Percentiles rank a stretch among this genome's conserved stretches.
phyloP scores from a whole-genome alignment of 1,140 invertebrate species.

The Ganaspis sp. region DNA sequence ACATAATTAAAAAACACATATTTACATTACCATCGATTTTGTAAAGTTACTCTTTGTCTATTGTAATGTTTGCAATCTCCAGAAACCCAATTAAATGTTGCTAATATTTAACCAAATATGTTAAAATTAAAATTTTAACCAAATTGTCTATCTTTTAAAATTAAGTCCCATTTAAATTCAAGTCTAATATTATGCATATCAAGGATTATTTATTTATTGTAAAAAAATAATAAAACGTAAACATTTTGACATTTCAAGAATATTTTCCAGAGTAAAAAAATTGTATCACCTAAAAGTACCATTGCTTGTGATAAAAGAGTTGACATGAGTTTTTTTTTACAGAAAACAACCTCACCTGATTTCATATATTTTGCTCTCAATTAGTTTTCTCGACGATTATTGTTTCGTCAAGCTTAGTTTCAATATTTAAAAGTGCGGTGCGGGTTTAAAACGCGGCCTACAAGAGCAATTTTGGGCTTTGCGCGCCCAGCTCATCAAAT shows the following conservation, averaged over 20 bases:
- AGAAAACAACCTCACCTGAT: constrained; percentile 74
- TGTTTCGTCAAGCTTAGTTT: constrained; percentile 57
- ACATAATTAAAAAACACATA: not conserved
- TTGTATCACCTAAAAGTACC: constrained; percentile 31
- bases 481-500: constrained; percentile 72
- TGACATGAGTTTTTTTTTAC: constrained; percentile 64
- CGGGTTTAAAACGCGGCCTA: constrained; percentile 76
- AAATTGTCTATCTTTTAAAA: too few species aligned
- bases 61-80: too few species aligned
- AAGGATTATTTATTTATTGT: not conserved
- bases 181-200: not conserved
- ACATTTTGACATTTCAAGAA: not conserved
- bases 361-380: constrained; percentile 66
- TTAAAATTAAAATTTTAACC: too few species aligned
- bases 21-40: too few species aligned
- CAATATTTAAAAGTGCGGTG: constrained; percentile 51
- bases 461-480: constrained; percentile 71
- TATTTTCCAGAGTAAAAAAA: not conserved
- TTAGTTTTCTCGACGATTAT: constrained; percentile 65
- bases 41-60: too few species aligned
- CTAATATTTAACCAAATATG: too few species aligned
- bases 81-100: too few species aligned
- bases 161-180: too few species aligned
- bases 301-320: constrained; percentile 53
- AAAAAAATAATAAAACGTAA: not conserved